phyloP scores from a whole-genome alignment of 2,888 invertebrate genomes.

The Scaptomyza polygonia region DNA sequence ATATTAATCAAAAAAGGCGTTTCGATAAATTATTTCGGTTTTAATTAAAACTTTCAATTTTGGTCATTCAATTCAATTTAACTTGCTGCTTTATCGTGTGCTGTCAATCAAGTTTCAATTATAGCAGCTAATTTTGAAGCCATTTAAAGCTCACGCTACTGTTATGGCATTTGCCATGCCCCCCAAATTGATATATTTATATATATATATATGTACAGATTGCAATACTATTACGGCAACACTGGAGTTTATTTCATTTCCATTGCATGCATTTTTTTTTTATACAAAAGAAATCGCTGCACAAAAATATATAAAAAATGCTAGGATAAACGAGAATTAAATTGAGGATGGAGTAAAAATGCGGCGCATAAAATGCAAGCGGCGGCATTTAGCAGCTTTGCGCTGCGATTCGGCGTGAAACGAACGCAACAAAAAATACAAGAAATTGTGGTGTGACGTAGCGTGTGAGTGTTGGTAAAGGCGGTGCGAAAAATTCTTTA shows the following conservation, averaged over 20 bases:
- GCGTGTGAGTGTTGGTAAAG: slow-evolving; percentile 74
- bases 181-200: slow-evolving; percentile 3
- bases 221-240: slow-evolving; percentile 33
- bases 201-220: slow-evolving; percentile 3
- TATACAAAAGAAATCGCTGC: slow-evolving; percentile 1
- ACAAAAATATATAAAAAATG: slow-evolving; percentile 47
- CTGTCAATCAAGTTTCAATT: slow-evolving; percentile 65
- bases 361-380: slow-evolving; percentile 65
- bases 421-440: slow-evolving; percentile 18
- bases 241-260: slow-evolving; percentile 63
- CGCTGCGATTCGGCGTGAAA: slow-evolving; percentile 56
- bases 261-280: slow-evolving; percentile 57
- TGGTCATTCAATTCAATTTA: neutral
- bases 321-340: slow-evolving; percentile 31
- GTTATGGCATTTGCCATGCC: slow-evolving; percentile 27
- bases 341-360: slow-evolving; percentile 25
- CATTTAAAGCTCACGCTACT: slow-evolving; percentile 35
- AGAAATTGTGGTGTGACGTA: slow-evolving; percentile 37
- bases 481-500: slow-evolving; percentile 59
- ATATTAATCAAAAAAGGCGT: too few relatives aligned
- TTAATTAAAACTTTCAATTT: slow-evolving; percentile 4
- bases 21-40: neutral
- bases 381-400: slow-evolving; percentile 62
- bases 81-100: slow-evolving; percentile 9
- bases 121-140: slow-evolving; percentile 62